These are phyloP conservation scores for Apodemia hepburni DNA, from an alignment of 2,888 invertebrate genomes.

Conservation along the genomic window DNA sequence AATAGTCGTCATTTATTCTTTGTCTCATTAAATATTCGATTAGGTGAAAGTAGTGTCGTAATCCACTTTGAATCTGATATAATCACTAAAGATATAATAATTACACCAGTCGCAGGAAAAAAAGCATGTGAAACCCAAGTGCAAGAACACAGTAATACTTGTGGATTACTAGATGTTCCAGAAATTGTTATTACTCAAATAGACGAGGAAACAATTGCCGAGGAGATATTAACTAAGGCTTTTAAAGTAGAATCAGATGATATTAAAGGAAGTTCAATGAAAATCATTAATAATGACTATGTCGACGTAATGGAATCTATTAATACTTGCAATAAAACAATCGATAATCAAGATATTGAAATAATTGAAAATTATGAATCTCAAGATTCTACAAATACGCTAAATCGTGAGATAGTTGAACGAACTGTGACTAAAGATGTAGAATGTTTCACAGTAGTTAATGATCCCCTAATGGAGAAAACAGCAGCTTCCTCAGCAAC, in stretches of 20 bases:
- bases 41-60: neutral
- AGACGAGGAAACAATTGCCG: neutral
- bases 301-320: neutral
- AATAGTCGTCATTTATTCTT: neutral
- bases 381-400: neutral
- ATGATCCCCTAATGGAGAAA: neutral
- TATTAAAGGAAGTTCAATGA: neutral
- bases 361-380: neutral
- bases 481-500: neutral
- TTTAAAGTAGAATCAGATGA: neutral
- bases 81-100: neutral
- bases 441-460: neutral
- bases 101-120: neutral
- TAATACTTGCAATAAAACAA: neutral
- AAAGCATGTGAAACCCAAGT: neutral
- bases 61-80: neutral
- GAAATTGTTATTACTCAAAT: slow-evolving; percentile 10
- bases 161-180: neutral
- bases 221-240: neutral
- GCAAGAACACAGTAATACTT: neutral
- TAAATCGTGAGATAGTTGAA: neutral
- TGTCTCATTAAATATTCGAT: neutral
- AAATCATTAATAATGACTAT: neutral
- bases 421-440: neutral
- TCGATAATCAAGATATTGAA: neutral